Evolutionary conservation across 2,888 invertebrate genomes (phyloP).

Genomic region (Cantharis nigra): DNA sequence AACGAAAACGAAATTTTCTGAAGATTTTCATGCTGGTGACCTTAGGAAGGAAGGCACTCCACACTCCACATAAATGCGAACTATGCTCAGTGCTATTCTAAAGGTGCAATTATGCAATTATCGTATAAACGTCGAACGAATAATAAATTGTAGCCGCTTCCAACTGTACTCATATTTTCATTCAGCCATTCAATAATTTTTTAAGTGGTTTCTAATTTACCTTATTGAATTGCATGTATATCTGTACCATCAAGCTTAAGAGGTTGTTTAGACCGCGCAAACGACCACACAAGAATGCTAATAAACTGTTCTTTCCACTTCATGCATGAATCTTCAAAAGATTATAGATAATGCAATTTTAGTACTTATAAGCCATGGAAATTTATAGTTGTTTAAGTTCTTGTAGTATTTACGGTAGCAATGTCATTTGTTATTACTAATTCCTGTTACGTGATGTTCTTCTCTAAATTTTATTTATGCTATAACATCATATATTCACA

Average conservation of each 20-base stretch:
- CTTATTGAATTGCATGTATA: slow-evolving; percentile 1
- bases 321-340: slow-evolving; percentile 2
- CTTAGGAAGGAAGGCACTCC: neutral
- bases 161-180: neutral
- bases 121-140: neutral
- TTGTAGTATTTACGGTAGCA: neutral
- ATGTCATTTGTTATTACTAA: neutral
- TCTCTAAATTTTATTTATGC: neutral
- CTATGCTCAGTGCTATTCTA: neutral
- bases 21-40: neutral
- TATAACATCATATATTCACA: neutral
- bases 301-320: neutral
- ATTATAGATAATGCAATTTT: slow-evolving; percentile 2
- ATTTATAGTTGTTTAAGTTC: neutral
- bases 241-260: neutral
- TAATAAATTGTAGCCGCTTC: neutral
- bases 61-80: neutral
- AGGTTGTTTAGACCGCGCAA: neutral
- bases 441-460: neutral
- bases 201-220: neutral
- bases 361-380: neutral
- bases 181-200: neutral
- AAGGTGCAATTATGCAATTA: neutral
- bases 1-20: neutral
- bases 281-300: slow-evolving; percentile 1